Evolutionary conservation across 2,113 vertebrate species (phyloP), one percentile per base, ranked within the genome.

Genomic region (Deroptyus accipitrinus): DNA sequence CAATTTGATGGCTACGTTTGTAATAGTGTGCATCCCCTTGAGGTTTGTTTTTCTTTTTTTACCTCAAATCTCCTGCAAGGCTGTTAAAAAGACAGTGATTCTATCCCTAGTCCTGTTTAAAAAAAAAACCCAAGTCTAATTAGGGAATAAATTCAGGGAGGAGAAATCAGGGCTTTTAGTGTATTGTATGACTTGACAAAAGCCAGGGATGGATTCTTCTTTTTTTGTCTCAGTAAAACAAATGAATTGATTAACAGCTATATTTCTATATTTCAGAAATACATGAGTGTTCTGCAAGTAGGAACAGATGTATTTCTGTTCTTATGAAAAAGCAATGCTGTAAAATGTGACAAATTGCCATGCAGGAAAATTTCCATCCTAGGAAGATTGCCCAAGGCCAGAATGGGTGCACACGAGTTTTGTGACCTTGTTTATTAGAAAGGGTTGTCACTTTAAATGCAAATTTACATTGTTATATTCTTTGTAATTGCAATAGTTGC

Each of bases 401-500:
- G 95, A 93, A 91, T 62, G 95, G 90, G 83, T 86, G 92, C 94
- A 86, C 94, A 85, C 61, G 96, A 80, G 96, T 94, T 95, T 95
- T 95, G 66, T 93, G 78, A 97, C 96, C 91, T 94, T 96, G 88
- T 96, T 97, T 96, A 88, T 93, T 92, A 98, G 98, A 98, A 98
- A 98, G 98, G 98, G 98, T 98, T 98, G 97, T 98, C 98, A 98
- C 98, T 99, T 98, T 98, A 98, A 98, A 98, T 98, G 97, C 98
- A 98, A 98, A 97, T 96, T 97, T 96, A 97, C 93, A 91, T 92
- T 98, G 92, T 93, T 97, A 98, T 98, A 98, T 98, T 98, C 98
- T 99, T 99, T 99, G 98, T 99, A 99, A 98, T 98, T 98, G 91
- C 95, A 97, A 94, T 98, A 98, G 98, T 98, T 99, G 98, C 98